Percentiles rank a stretch among this genome's conserved stretches.
Evolutionary conservation across 2,113 vertebrate species (phyloP).

Genomic region (Oncorhynchus keta): DNA sequence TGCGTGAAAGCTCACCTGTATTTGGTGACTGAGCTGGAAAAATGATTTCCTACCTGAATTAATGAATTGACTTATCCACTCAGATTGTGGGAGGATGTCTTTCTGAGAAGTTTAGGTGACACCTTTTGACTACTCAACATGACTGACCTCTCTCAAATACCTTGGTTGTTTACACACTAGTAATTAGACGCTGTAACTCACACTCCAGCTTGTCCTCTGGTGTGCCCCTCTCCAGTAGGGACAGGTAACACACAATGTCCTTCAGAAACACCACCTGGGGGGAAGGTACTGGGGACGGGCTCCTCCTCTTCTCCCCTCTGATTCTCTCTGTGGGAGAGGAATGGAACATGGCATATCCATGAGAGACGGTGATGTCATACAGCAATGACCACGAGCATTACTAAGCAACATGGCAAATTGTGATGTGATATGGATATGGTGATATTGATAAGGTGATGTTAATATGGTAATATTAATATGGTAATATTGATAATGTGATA

Average conservation of each 20-base stretch:
- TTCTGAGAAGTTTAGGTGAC: neutral
- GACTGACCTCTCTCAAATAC: neutral
- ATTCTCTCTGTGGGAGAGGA: constrained; percentile 60
- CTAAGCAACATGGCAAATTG: neutral
- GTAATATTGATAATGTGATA: no score
- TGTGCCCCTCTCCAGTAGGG: constrained; percentile 88
- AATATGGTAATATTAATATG: no score
- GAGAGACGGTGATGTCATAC: neutral
- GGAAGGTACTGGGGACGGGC: constrained; percentile 44
- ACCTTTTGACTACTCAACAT: neutral
- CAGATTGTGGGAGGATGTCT: no score
- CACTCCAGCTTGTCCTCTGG: constrained; percentile 96
- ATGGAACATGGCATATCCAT: neutral
- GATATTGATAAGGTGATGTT: no score
- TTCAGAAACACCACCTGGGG: constrained; percentile 86
- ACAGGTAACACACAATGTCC: constrained; percentile 93
- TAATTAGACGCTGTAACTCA: constrained; percentile 67
- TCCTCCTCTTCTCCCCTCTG: constrained; percentile 72
- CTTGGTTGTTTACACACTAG: neutral
- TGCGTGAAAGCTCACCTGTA: neutral
- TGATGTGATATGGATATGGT: neutral
- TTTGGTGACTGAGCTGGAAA: no score
- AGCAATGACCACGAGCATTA: constrained; percentile 4
- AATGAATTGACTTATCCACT: no score
- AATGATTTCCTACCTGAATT: no score